Evolutionary conservation across 2,888 invertebrate species (phyloP).

Genomic region (Melinaea menophilus): DNA sequence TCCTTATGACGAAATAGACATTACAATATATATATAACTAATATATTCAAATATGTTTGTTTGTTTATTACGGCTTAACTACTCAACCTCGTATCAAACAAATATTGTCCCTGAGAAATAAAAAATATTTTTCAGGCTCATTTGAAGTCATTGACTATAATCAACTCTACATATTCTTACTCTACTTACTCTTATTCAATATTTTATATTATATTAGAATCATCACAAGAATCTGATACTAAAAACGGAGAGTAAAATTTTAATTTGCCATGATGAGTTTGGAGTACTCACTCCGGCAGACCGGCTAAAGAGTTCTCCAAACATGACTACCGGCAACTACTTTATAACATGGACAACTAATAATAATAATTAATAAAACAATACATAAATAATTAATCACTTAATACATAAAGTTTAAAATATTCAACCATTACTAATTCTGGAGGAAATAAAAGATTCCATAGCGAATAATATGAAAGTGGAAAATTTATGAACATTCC

Average conservation of each 20-base stretch:
- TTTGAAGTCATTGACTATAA: too few species aligned
- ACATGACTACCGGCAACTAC: slow-evolving; percentile 8
- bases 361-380: background rate
- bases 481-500: slow-evolving; percentile 29
- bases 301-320: slow-evolving; percentile 24
- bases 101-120: too few species aligned
- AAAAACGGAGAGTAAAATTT: background rate
- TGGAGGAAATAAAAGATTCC: slow-evolving; percentile 22
- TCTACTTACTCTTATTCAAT: too few species aligned
- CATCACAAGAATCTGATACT: background rate
- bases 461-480: slow-evolving; percentile 26
- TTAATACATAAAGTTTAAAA: background rate
- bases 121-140: too few species aligned
- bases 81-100: too few species aligned
- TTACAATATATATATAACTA: too few species aligned
- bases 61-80: too few species aligned
- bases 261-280: slow-evolving; percentile 2
- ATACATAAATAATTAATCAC: background rate
- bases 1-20: too few species aligned
- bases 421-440: background rate
- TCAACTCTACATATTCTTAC: too few species aligned
- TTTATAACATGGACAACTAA: background rate
- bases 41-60: too few species aligned
- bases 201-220: background rate
- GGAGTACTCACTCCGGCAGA: slow-evolving; percentile 18